phyloP scores from a whole-genome alignment of 1,140 invertebrate species.

The Charaxes varanes region DNA sequence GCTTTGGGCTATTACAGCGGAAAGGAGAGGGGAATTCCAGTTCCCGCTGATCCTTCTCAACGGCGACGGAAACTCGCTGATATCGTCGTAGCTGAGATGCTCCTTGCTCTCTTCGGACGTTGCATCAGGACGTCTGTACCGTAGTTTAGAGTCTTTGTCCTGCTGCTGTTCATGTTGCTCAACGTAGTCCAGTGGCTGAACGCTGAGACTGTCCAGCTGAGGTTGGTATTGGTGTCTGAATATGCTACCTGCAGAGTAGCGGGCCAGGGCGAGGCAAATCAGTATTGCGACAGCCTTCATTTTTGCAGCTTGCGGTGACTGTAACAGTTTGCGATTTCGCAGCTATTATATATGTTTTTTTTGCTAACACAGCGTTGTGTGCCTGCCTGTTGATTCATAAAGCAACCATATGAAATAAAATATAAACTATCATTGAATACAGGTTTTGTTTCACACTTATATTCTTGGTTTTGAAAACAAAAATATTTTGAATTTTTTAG shows the following conservation, averaged over 20 bases:
- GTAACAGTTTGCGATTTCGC: constrained; percentile 6
- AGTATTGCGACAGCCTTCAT: constrained; percentile 51
- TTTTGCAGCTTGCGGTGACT: constrained; percentile 18
- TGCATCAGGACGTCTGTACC: constrained; percentile 2
- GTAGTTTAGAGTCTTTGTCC: constrained; percentile 1
- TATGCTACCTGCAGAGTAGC: constrained; percentile 38
- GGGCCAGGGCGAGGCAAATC: constrained; percentile 41
- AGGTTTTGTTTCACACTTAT: not conserved
- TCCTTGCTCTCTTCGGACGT: constrained; percentile 24
- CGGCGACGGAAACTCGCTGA: constrained; percentile 11
- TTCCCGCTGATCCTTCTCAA: constrained; percentile 15
- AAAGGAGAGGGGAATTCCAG: constrained; percentile 25
- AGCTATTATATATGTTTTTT: constrained; percentile 27
- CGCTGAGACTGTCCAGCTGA: constrained; percentile 22
- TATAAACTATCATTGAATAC: not conserved
- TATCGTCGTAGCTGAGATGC: constrained; percentile 13
- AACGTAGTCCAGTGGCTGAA: constrained; percentile 28
- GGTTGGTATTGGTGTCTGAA: constrained; percentile 31
- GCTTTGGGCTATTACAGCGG: constrained; percentile 22
- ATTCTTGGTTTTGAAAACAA: constrained; percentile 8
- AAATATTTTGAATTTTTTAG: constrained; percentile 8
- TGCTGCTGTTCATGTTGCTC: constrained; percentile 17
- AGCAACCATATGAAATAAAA: not conserved
- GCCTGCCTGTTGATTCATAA: not conserved
- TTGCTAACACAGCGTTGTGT: constrained; percentile 20